Evolutionary conservation across 2,888 invertebrate genomes (phyloP).

Genomic region (Lasioglossum pauxillum): DNA sequence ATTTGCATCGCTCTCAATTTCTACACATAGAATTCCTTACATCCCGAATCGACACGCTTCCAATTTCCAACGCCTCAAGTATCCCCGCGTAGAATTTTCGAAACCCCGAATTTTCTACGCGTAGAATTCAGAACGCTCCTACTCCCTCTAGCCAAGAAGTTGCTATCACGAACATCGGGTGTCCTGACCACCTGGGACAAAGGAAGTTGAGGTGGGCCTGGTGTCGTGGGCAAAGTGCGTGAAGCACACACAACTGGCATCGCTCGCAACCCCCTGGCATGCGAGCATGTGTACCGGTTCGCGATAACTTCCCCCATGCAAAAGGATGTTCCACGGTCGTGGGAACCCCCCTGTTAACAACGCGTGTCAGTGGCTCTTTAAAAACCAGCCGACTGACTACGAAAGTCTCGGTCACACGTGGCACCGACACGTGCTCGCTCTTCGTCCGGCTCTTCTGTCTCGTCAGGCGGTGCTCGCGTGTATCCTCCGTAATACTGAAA

Average conservation of each 20-base stretch:
- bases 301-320: constrained; percentile 43
- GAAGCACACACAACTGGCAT: constrained; percentile 39
- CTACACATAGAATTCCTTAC: background rate
- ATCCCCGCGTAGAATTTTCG: background rate
- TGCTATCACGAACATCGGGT: background rate
- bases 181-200: constrained; percentile 9
- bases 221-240: constrained; percentile 53
- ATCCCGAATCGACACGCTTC: background rate
- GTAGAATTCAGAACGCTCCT: background rate
- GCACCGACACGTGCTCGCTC: constrained; percentile 58
- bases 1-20: background rate
- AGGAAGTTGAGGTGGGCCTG: constrained; percentile 31
- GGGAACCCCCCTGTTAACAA: constrained; percentile 57
- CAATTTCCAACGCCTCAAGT: background rate
- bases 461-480: background rate
- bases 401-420: constrained; percentile 51
- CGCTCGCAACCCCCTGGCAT: constrained; percentile 50
- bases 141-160: background rate
- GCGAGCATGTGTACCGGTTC: constrained; percentile 42
- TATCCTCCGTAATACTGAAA: background rate
- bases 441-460: constrained; percentile 2
- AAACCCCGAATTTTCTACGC: background rate
- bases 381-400: constrained; percentile 40
- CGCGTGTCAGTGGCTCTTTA: constrained; percentile 60
- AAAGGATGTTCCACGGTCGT: constrained; percentile 52